Evolutionary conservation across 1,140 invertebrate genomes (phyloP), one percentile per base, ranked within the genome.

Genomic region (Cherax destructor): DNA sequence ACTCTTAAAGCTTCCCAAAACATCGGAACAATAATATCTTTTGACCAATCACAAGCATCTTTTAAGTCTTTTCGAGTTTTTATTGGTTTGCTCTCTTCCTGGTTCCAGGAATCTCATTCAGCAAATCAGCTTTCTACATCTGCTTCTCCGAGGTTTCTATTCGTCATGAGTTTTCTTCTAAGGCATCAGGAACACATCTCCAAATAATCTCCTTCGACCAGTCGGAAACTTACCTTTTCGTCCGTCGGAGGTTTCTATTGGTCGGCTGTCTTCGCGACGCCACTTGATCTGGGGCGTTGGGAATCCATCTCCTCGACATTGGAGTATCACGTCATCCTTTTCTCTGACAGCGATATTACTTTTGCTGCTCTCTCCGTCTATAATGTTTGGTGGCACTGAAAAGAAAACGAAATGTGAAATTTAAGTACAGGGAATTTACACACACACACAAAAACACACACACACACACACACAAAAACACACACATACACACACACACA

Each of bases 311-410:
- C 98, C 98, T 94, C 97, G 97, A 95, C 98, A 99, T 92, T 96
- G 96, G 88, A 99, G 95, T 21, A 96, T 97, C 83, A 98, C 97
- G 95, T 99, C 98, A 89, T 97, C 96, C 88, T 97, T 97, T 95
- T 99, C 98, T 30, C 97, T 96, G 47, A 98, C 97, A 93, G 98
- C 98, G 56, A 98, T 97, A 94, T 99, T 98, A 93, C 97, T 97
- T 78, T 80, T 91, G 94, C 97, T 98, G 94, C 97, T 98, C 94
- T 97, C 95, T 69, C 97, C 96, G 95, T 98, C 97, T 93, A 98
- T 97, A 94, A 98, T 98, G 94, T 97, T 97, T 41, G 98, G 98
- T n/a, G 98, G 98, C 93, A 99, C 98, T 98, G 95, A 24, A 24
- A 4, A 24, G 1, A 21, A 50, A 41, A 49, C 13, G 9, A 59